Base-by-base conservation (phyloP, 2,113 vertebrate genomes). In the Lathamus discolor region DNA sequence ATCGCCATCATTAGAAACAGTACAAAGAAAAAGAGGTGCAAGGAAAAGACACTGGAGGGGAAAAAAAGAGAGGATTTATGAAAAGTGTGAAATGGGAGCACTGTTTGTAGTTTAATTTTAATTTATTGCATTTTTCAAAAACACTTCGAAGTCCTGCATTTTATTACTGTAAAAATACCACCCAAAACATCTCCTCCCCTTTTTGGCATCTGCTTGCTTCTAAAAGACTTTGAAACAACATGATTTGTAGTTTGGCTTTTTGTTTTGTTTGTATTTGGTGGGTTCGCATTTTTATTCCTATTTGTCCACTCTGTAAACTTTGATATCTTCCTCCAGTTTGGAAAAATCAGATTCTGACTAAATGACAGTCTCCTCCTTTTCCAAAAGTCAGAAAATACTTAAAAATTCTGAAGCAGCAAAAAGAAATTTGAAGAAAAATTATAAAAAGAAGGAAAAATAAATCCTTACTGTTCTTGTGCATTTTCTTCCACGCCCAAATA, bases 181-280 rank as follows among this genome's bases (percentile, higher is more conserved):
- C 33, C 2, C 0, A 66, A 85, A 67, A 35, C 0, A 0, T 11
- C 35, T 48, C 43, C 16, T 76, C 27, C 10, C 5, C 6, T 57
- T 90, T 83, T 55, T 61, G 33, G 5, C 17, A 37, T 76, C 91
- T 52, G 33, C 9, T 90, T 93, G n/a, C 3, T 77, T 89, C 86
- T 51, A 33, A 51, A 37, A 93, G 7, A 6, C 27, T 62, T 84
- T 66, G 33, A 69, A 92, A 69, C 13, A 59, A 31, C 6, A 4
- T 16, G 4, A 23, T 12, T 70, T 54, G 37, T 66, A 44, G 48
- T 73, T 94, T 86, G 59, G 29, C 5, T 76, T 77, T 94, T 79
- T 31, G 41, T 2, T 91, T 67, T 78, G 62, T 79, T 94, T 92
- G 80, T 41, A n/a, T 69, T 80, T 68, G 23, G 52, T 91, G 87